Percentiles rank a stretch among this genome's conserved stretches.
Evolutionary conservation across 2,888 invertebrate genomes (phyloP).

Genomic region (Stenchaetothrips biformis): DNA sequence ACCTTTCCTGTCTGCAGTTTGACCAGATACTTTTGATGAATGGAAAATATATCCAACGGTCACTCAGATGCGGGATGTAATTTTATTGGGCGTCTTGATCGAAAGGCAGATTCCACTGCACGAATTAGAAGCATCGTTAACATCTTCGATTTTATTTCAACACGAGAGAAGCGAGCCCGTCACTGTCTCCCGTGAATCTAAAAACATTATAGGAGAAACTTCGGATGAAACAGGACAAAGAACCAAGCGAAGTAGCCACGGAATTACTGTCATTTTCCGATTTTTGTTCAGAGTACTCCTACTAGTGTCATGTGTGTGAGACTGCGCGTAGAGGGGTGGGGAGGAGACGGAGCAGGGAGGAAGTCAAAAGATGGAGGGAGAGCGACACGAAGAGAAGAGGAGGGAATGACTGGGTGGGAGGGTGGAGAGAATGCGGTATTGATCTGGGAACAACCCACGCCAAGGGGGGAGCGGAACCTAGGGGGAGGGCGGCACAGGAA

Average conservation of each 20-base stretch:
- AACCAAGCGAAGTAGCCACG: conserved; percentile 24
- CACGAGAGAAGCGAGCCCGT: no score
- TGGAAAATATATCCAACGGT: no score
- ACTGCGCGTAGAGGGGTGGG: not conserved
- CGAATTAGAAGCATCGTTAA: no score
- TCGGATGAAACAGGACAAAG: no score
- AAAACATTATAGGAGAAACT: no score
- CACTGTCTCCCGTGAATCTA: no score
- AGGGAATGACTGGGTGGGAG: not conserved
- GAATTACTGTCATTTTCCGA: conserved; percentile 29
- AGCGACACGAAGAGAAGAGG: conserved; percentile 15
- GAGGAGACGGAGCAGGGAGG: not conserved
- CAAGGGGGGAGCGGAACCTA: not conserved
- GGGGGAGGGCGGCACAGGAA: not conserved
- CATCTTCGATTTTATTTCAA: no score
- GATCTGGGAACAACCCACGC: not conserved
- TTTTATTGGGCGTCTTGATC: no score
- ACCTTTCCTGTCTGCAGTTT: no score
- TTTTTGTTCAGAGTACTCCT: conserved; percentile 2
- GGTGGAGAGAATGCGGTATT: not conserved
- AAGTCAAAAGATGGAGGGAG: conserved; percentile 6
- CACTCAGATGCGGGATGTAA: no score
- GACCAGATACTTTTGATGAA: no score
- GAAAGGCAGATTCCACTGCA: no score
- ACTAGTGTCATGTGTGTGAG: not conserved